Conservation (phyloP, 2,797 vertebrate species). For the Melanitta fusca region DNA sequence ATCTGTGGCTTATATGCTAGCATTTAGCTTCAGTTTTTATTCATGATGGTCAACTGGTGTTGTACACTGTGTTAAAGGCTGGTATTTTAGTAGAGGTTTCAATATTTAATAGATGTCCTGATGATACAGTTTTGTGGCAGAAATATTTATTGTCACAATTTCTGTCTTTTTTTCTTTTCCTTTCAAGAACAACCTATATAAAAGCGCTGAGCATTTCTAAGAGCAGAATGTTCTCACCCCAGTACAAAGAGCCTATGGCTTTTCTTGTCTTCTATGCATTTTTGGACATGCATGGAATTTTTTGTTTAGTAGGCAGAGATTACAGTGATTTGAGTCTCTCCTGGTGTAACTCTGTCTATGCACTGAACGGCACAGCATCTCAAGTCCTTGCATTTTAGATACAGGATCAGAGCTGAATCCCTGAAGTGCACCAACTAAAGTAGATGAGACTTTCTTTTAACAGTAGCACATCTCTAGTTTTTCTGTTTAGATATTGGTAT, state of each 20-base stretch:
- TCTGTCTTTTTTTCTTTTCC: not conserved
- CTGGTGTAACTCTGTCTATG: not conserved
- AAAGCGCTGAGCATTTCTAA: not conserved
- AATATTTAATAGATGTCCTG: not conserved
- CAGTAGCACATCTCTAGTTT: not conserved
- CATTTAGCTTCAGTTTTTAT: not conserved
- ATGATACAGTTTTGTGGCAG: not conserved
- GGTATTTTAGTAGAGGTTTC: not conserved
- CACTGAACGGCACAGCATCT: not conserved
- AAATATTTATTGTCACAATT: not conserved
- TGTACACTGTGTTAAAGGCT: not conserved
- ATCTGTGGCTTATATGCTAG: not conserved
- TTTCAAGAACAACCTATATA: not conserved
- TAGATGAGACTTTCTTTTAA: not conserved
- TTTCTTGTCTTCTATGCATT: not conserved
- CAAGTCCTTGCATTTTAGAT: not conserved
- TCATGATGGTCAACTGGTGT: not conserved
- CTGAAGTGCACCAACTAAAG: not conserved
- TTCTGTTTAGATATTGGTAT: not conserved
- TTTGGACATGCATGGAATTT: not conserved
- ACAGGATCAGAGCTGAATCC: not conserved
- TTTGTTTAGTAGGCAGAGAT: not conserved
- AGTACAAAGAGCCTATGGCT: not conserved
- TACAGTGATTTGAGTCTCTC: not conserved
- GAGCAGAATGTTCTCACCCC: not conserved